Evolutionary conservation across 2,113 vertebrate genomes (phyloP), one percentile per base, ranked within the genome.

Genomic region (Apus apus): DNA sequence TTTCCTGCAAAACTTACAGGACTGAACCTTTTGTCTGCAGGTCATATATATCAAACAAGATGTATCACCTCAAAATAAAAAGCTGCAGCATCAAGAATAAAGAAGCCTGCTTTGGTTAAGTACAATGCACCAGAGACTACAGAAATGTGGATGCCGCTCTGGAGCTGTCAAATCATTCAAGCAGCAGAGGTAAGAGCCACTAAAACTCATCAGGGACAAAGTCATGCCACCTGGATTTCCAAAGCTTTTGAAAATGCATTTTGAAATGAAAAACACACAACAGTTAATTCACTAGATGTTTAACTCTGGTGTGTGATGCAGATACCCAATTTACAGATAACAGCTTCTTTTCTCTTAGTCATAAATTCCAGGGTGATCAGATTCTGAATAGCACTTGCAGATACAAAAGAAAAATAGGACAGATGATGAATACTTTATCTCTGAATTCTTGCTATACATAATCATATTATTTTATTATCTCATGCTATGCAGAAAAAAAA

Each of bases 401-500:
- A 92, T 75, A 95, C 40, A 90, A 95, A 88, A 77, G 82, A 89
- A 96, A 97, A 96, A 96, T 94, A 95, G 93, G 92, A 65, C 94
- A 96, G 85, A 94, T 71, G 90, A 96, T 96, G 72, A 96, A 96
- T 96, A 96, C 94, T 96, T 97, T 97, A 96, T 94, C 15, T 0
- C 83, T 81, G 85, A 90, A 90, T 93, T 74, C 90, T 90, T 96
- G 83, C 79, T 94, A 77, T 65, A 87, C 86, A 88, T 91, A 96
- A 96, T 95, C 64, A 97, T 87, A 93, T 96, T 95, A 96, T 96
- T 96, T 96, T 95, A 96, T 95, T 96, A 93, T 97, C 93, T 88
- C 92, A 77, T 68, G 40, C 79, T 68, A 61, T 36, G 79, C 48
- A 89, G 61, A 36, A 93, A 90, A 96, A 43, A 43, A 86, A 91